These are phyloP conservation scores for Nysson spinosus DNA, from an alignment of 2,888 invertebrate genomes.

Conservation along the genomic window DNA sequence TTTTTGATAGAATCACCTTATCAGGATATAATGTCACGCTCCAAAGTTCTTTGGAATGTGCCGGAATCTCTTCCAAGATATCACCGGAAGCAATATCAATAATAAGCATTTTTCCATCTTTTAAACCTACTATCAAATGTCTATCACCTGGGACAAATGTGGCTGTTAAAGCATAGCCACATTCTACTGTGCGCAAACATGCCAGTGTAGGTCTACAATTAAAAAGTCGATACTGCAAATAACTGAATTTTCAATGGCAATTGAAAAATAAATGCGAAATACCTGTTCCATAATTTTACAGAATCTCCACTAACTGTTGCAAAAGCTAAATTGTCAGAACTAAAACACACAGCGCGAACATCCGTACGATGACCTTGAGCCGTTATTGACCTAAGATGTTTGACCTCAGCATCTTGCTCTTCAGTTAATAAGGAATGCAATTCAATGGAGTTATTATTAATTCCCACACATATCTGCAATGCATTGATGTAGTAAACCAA, in stretches of 20 bases:
- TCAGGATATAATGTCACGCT: slow-evolving; percentile 89
- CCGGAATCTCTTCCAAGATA: slow-evolving; percentile 89
- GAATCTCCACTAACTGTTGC: slow-evolving; percentile 92
- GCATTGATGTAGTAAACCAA: too few relatives aligned
- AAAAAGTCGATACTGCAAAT: not conserved
- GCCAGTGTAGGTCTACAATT: slow-evolving; percentile 79
- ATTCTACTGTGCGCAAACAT: slow-evolving; percentile 82
- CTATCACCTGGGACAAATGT: slow-evolving; percentile 94
- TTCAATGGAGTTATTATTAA: slow-evolving; percentile 88
- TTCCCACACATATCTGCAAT: slow-evolving; percentile 80
- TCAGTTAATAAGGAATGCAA: slow-evolving; percentile 81
- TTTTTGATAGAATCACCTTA: slow-evolving; percentile 80
- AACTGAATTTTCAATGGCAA: not conserved
- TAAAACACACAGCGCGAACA: slow-evolving; percentile 91
- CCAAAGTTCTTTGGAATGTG: slow-evolving; percentile 90
- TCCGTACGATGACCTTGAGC: slow-evolving; percentile 93
- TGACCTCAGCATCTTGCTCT: slow-evolving; percentile 80
- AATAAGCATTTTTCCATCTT: slow-evolving; percentile 89
- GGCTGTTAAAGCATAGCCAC: slow-evolving; percentile 85
- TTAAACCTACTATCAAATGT: slow-evolving; percentile 92
- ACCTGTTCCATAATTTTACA: slow-evolving; percentile 96
- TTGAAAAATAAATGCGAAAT: slow-evolving; percentile 7
- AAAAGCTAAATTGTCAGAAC: slow-evolving; percentile 93
- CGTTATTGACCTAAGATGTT: slow-evolving; percentile 82
- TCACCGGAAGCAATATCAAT: slow-evolving; percentile 90